Conservation (phyloP, 2,888 invertebrate species). For the Lycocerus yunnanus region DNA sequence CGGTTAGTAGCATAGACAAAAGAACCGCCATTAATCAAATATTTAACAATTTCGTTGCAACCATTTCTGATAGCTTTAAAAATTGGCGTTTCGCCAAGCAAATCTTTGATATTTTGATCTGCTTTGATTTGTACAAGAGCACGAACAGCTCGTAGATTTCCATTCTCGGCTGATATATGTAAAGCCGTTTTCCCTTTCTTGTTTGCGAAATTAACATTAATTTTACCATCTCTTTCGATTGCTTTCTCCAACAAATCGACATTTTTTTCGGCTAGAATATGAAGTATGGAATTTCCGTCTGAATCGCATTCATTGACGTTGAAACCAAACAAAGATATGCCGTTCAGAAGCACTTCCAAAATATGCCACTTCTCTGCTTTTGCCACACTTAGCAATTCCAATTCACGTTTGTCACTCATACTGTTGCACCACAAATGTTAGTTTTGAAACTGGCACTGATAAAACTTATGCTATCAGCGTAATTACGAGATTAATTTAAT, state of each 20-base stretch:
- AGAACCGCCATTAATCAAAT: conserved; percentile 10
- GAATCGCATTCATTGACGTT: conserved; percentile 14
- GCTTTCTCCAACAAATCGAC: conserved; percentile 13
- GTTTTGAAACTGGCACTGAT: neutral
- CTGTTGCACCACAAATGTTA: neutral
- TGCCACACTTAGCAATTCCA: conserved; percentile 14
- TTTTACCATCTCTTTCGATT: conserved; percentile 15
- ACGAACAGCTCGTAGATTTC: conserved; percentile 7
- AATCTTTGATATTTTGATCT: conserved; percentile 18
- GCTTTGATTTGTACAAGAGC: conserved; percentile 9
- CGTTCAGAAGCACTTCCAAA: conserved; percentile 17
- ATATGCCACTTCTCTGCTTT: conserved; percentile 19
- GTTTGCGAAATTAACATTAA: conserved; percentile 14
- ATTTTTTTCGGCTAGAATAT: conserved; percentile 18
- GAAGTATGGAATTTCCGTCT: conserved; percentile 18
- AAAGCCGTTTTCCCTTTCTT: conserved; percentile 14
- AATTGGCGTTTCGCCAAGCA: conserved; percentile 13
- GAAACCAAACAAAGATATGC: conserved; percentile 11
- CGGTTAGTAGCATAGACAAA: conserved; percentile 4
- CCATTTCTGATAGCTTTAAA: conserved; percentile 11
- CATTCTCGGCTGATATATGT: conserved; percentile 18
- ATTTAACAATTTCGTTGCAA: neutral
- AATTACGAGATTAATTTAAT: neutral
- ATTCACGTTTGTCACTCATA: neutral
- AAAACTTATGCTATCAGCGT: neutral